Evolutionary conservation across 2,888 invertebrate genomes (phyloP).

Genomic region (Andricus curvator): DNA sequence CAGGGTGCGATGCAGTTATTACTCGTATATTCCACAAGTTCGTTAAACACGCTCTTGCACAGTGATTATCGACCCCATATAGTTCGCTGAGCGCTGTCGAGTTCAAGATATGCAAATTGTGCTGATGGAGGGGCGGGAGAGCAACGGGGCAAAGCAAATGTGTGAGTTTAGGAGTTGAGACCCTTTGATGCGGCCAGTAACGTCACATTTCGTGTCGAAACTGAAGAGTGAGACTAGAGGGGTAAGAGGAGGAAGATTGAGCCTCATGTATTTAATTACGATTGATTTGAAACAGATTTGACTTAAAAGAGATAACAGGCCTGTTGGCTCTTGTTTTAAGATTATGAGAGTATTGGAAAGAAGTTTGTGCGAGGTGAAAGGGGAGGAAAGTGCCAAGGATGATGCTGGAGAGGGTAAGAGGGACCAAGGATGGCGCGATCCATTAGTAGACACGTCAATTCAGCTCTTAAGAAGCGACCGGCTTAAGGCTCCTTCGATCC

Average conservation of each 20-base stretch:
- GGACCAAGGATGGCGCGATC: slow-evolving; percentile 72
- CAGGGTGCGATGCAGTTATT: slow-evolving; percentile 19
- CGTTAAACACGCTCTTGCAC: slow-evolving; percentile 37
- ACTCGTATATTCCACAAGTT: slow-evolving; percentile 31
- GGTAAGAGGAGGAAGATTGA: slow-evolving; percentile 45
- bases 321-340: slow-evolving; percentile 66
- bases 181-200: slow-evolving; percentile 32
- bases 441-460: slow-evolving; percentile 78
- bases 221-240: slow-evolving; percentile 23
- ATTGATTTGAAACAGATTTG: slow-evolving; percentile 57
- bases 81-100: slow-evolving; percentile 39
- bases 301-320: slow-evolving; percentile 60
- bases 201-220: slow-evolving; percentile 42
- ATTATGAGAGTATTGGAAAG: slow-evolving; percentile 57
- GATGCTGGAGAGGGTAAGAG: slow-evolving; percentile 51
- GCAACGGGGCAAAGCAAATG: slow-evolving; percentile 9
- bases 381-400: slow-evolving; percentile 46
- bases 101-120: slow-evolving; percentile 39
- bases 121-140: slow-evolving; percentile 14
- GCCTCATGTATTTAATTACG: slow-evolving; percentile 57
- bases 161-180: slow-evolving; percentile 30
- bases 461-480: slow-evolving; percentile 75
- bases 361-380: slow-evolving; percentile 33
- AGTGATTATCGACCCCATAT: slow-evolving; percentile 38
- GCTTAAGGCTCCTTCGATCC: slow-evolving; percentile 70